Conservation (phyloP, 2,888 invertebrate species). For the Troides oblongomaculatus region DNA sequence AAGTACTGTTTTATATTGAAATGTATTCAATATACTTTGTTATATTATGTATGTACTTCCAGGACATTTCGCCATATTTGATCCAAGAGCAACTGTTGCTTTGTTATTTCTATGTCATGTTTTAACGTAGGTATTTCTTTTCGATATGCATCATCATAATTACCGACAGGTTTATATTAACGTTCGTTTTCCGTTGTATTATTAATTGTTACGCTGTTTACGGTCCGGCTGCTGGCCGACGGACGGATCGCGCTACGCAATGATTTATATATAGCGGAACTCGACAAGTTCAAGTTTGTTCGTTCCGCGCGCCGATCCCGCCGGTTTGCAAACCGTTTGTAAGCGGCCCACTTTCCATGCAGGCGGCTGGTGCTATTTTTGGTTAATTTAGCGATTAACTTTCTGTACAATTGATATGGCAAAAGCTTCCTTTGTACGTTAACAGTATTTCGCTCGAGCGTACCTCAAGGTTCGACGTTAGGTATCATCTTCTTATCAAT, state of each 20-base stretch:
- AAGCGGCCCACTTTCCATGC: constrained; percentile 13
- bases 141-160: not conserved
- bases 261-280: constrained; percentile 57
- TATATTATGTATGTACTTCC: no score
- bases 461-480: not conserved
- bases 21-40: no score
- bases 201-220: constrained; percentile 35
- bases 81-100: no score
- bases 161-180: not conserved
- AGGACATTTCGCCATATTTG: no score
- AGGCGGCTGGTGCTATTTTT: constrained; percentile 3
- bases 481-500: no score
- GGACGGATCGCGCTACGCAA: constrained; percentile 36
- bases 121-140: no score
- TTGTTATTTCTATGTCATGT: no score
- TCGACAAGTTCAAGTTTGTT: constrained; percentile 67
- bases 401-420: not conserved
- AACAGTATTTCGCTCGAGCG: not conserved
- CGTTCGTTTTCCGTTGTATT: constrained; percentile 3
- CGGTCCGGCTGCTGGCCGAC: constrained; percentile 33
- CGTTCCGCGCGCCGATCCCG: constrained; percentile 39
- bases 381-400: constrained; percentile 31
- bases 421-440: constrained; percentile 17
- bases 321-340: constrained; percentile 22
- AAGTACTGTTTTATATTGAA: no score